Base-by-base conservation (phyloP, 1,140 invertebrate genomes). In the Nephotettix cincticeps region DNA sequence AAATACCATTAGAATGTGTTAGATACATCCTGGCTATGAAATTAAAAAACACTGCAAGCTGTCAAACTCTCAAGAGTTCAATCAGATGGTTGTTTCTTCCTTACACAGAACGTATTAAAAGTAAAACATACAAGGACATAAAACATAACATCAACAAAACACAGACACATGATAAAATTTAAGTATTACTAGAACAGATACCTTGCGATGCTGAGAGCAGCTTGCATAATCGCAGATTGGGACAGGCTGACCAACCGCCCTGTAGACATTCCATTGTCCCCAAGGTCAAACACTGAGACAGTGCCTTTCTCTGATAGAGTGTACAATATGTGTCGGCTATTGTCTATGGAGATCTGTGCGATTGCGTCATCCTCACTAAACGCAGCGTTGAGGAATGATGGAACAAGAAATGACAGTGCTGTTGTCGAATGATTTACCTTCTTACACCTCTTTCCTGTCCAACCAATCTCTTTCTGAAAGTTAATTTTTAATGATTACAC, bases 341-440 rank as follows among this genome's bases (percentile, higher is more conserved):
- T 91, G 80, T 99, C 98, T 23, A 98, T 85, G 70, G 89, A 89
- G 76, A 99, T 95, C 83, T 97, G 94, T 54, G 89, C 83, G 72
- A 99, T 90, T 0, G 94, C 86, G 85, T 99, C 96, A 74, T 94
- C 90, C 80, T 96, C 93, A 78, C 89, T 87, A 51, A 95, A 87
- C 28, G 90, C 89, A 69, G 92, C 88, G 79, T 92, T 91, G 0
- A 93, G 82, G 83, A 99, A 98, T n/a, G 93, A 93, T 13, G 95
- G 96, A 1, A 98, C 87, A 30, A 99, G 83, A 78, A 92, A 96
- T 23, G 96, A 94, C 9, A 98, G 81, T 1, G 90, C 84, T 71
- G 93, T 92, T 61, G 91, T 93, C 0, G 97, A 97, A 79, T 97
- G 93, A 83, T 99, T 99, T 1, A 98, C 88, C 84, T 97, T 98